Evolutionary conservation across 2,888 invertebrate species (phyloP), one percentile per base, ranked within the genome.

Genomic region (Melanargia galathea): DNA sequence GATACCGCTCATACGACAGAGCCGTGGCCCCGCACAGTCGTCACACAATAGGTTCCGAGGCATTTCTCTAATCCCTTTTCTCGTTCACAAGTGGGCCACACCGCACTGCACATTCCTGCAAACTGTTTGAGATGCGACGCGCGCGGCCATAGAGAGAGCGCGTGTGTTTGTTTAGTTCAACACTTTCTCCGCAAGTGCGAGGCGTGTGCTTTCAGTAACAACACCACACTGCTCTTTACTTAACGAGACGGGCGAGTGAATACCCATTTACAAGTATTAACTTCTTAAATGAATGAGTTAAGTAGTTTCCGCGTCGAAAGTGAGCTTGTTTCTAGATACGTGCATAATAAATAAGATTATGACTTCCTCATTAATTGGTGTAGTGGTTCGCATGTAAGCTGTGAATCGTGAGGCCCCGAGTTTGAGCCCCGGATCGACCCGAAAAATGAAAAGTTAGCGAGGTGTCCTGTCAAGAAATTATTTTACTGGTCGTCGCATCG

Each of bases 121-220:
- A 20, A 6, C 45, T 11, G 22, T 5, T 11, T 22, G 5, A 11
- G 10, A 11, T 22, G 48, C 48, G 22, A 13, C 48, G 1, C 48
- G 24, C 13, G 48, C 22, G 22, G 11, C n/a, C 48, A 18, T n/a
- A 16, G 24, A 1, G 24, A 22, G 22, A 6, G 49, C 49, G 8
- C 0, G 49, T 26, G 16, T 26, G 46, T 24, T 48, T 48, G 24
- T n/a, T 6, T 51, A 4, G 18, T 1, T 2, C 33, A 7, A 33
- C 52, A 52, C 52, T 52, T 52, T 52, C 52, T 13, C 52, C 35
- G 52, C 20, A 26, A 33, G 2, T 51, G 26, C 40, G 24, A 26
- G 40, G 40, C 40, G 43, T 4, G 18, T 18, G 40, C 8, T 16
- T 18, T 2, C 40, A 16, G 40, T n/a, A 43, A 43, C 40, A 6